A percentile compares a stretch with the other conserved stretches of the same genome.
phyloP scores from a whole-genome alignment of 2,888 invertebrate species.

The Strigamia maritima region DNA sequence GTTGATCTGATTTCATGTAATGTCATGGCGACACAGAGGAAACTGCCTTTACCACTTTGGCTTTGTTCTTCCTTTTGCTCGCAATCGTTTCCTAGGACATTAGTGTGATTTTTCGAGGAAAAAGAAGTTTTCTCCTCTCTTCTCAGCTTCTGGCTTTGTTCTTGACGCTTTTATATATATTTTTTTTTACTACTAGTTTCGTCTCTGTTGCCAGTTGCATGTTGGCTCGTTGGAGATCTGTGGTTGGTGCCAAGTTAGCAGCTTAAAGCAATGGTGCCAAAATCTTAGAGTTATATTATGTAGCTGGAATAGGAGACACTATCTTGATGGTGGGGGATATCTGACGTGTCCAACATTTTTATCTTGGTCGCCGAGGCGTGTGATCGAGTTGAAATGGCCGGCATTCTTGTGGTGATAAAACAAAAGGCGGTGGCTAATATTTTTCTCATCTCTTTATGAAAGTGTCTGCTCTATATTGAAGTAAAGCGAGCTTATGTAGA shows the following conservation, averaged over 20 bases:
- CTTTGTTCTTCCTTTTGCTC: background rate
- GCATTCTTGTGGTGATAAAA: slow-evolving; percentile 21
- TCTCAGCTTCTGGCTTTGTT: slow-evolving; percentile 4
- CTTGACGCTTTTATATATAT: background rate
- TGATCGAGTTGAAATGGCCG: slow-evolving; percentile 30
- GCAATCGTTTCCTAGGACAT: slow-evolving; percentile 4
- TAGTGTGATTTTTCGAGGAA: background rate
- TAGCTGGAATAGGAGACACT: slow-evolving; percentile 33
- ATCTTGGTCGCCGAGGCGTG: slow-evolving; percentile 26
- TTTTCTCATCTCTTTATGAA: background rate
- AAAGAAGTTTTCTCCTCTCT: background rate
- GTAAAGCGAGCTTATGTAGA: background rate
- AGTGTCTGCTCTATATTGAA: background rate
- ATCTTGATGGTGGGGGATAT: slow-evolving; percentile 31
- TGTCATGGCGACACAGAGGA: background rate
- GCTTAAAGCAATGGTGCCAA: slow-evolving; percentile 33
- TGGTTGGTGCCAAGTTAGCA: slow-evolving; percentile 33
- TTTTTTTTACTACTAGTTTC: background rate
- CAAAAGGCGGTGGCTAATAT: slow-evolving; percentile 2
- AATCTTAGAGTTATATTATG: slow-evolving; percentile 22
- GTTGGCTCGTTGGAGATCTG: background rate
- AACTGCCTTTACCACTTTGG: slow-evolving; percentile 4
- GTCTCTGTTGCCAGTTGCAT: slow-evolving; percentile 20
- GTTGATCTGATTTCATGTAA: slow-evolving; percentile 4
- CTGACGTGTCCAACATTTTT: slow-evolving; percentile 38